Evolutionary conservation across 2,888 invertebrate species (phyloP).

Genomic region (Sinelater perroti): DNA sequence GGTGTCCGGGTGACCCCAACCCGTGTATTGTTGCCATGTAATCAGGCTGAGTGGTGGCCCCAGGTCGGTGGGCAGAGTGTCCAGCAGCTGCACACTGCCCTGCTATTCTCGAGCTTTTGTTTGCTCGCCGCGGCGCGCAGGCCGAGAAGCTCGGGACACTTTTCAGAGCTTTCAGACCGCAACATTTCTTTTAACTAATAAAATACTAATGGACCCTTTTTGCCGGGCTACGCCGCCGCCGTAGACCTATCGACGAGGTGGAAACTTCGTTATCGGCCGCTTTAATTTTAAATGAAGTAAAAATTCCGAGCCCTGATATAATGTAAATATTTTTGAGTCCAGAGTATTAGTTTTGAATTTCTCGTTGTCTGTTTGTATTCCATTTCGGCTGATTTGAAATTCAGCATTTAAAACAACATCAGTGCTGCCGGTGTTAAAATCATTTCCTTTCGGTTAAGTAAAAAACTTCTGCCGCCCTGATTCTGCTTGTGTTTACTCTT

Average conservation of each 20-base stretch:
- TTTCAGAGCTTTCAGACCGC: conserved; percentile 29
- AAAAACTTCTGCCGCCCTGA: neutral
- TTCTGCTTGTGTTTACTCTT: conserved; percentile 4
- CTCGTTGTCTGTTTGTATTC: conserved; percentile 16
- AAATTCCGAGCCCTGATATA: neutral
- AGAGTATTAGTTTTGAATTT: conserved; percentile 11
- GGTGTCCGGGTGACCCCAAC: conserved; percentile 46
- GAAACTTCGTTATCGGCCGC: neutral
- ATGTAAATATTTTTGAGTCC: conserved; percentile 15
- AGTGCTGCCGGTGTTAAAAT: conserved; percentile 8
- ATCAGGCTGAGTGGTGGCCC: conserved; percentile 52
- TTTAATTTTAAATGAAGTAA: conserved; percentile 8
- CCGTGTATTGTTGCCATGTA: conserved; percentile 51
- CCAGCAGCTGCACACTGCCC: conserved; percentile 28
- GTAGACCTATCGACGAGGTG: neutral
- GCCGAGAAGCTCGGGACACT: conserved; percentile 24
- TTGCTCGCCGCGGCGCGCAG: conserved; percentile 19
- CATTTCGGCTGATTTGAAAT: conserved; percentile 20
- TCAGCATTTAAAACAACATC: conserved; percentile 24
- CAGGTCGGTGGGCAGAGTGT: conserved; percentile 41
- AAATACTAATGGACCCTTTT: conserved; percentile 30
- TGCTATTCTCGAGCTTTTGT: conserved; percentile 25
- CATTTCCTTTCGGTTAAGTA: conserved; percentile 10
- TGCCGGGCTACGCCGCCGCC: neutral
- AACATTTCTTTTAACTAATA: conserved; percentile 31